A percentile compares a stretch with the other conserved stretches of the same genome.
phyloP scores from a whole-genome alignment of 2,797 vertebrate species.

The Tachyglossus aculeatus region DNA sequence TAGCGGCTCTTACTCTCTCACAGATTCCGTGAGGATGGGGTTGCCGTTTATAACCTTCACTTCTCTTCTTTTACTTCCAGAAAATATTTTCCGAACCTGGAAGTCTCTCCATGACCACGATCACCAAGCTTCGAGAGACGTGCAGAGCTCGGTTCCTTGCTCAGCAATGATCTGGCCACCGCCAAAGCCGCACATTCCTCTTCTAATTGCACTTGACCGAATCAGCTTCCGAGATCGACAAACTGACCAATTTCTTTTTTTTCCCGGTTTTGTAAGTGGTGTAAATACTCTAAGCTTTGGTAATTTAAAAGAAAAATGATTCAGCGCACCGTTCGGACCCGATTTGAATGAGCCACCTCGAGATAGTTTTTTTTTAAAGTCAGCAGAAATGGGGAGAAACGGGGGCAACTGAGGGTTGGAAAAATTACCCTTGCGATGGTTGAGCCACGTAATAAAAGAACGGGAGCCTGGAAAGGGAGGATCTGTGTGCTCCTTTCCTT shows the following conservation, averaged over 20 bases:
- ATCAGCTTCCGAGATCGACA: constrained; percentile 41
- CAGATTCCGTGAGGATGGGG: background rate
- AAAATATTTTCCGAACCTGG: constrained; percentile 92
- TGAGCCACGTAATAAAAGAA: no score
- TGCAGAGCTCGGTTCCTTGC: constrained; percentile 77
- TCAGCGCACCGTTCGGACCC: constrained; percentile 20
- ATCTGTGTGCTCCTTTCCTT: no score
- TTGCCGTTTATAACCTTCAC: background rate
- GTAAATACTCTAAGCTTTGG: constrained; percentile 19
- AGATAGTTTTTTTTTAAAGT: no score
- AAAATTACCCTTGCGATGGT: no score
- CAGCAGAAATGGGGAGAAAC: no score
- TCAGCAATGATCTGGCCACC: constrained; percentile 65
- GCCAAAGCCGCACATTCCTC: constrained; percentile 65
- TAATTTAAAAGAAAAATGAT: background rate
- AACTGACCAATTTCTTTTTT: constrained; percentile 57
- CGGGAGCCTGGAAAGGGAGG: no score
- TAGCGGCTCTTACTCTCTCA: no score
- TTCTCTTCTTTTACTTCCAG: constrained; percentile 49
- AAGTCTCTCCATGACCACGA: constrained; percentile 82
- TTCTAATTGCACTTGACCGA: constrained; percentile 57
- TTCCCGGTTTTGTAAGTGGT: constrained; percentile 46
- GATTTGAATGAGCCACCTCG: no score
- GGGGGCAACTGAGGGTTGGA: no score
- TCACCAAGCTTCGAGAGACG: constrained; percentile 81